Evolutionary conservation across 1,140 invertebrate species (phyloP).

Genomic region (Leptinotarsa defecta): DNA sequence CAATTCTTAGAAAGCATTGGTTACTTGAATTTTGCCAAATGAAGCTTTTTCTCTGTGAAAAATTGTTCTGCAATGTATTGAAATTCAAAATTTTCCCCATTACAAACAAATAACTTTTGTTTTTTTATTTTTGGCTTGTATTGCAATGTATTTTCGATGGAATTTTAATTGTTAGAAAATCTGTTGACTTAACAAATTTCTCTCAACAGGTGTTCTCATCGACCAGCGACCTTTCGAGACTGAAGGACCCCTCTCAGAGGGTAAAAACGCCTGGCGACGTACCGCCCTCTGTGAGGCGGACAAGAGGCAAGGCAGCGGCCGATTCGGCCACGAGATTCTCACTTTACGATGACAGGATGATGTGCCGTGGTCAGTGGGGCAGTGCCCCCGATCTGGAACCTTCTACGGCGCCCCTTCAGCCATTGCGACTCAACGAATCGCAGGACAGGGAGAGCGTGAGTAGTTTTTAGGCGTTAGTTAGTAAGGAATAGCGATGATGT

Average conservation of each 20-base stretch:
- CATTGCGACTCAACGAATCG: conserved; percentile 41
- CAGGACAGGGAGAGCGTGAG: conserved; percentile 54
- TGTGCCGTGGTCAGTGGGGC: conserved; percentile 60
- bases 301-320: conserved; percentile 62
- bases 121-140: too few species aligned
- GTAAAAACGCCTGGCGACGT: conserved; percentile 83
- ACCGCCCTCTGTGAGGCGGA: conserved; percentile 72
- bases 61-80: too few species aligned
- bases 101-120: too few species aligned
- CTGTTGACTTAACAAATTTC: neutral
- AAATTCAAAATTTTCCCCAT: too few species aligned
- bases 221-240: conserved; percentile 61
- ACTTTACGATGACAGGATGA: conserved; percentile 85
- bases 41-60: too few species aligned
- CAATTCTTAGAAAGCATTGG: too few species aligned
- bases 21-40: too few species aligned
- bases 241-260: conserved; percentile 74
- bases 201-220: conserved; percentile 60
- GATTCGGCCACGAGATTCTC: conserved; percentile 66
- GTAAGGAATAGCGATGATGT: too few species aligned
- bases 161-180: too few species aligned
- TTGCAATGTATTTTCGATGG: too few species aligned
- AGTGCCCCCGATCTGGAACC: conserved; percentile 56
- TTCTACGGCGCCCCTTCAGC: conserved; percentile 52
- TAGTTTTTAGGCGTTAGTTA: conserved; percentile 45